Percentiles rank a stretch among this genome's conserved stretches.
phyloP scores from a whole-genome alignment of 2,113 vertebrate genomes.

The Murina feae region DNA sequence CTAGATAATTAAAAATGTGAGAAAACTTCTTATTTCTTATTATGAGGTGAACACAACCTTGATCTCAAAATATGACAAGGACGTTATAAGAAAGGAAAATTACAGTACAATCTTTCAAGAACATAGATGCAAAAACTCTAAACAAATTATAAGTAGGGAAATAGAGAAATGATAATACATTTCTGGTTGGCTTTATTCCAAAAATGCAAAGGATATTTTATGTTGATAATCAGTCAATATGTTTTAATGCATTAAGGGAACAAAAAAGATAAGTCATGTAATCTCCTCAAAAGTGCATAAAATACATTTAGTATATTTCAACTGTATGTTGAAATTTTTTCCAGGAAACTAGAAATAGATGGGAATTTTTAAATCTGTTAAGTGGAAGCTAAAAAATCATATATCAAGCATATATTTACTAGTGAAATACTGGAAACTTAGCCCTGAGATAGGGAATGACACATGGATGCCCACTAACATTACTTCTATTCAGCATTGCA shows the following conservation, averaged over 20 bases:
- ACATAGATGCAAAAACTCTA: background rate
- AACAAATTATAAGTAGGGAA: background rate
- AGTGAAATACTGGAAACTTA: background rate
- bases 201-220: background rate
- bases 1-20: background rate
- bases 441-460: background rate
- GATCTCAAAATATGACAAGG: background rate
- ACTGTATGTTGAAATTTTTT: background rate
- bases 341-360: background rate
- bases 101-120: background rate
- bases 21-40: background rate
- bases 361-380: background rate
- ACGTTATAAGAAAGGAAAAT: background rate
- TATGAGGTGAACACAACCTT: background rate
- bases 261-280: background rate
- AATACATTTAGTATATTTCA: background rate
- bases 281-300: background rate
- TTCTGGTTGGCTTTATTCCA: background rate
- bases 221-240: background rate
- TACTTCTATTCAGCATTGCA: background rate
- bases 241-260: background rate
- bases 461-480: accelerated
- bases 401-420: background rate
- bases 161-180: background rate
- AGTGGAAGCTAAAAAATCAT: background rate